These are phyloP conservation scores for Parazoanthus atlanticus DNA, from an alignment of 92 coral and sea anemone genomes.

Conservation along the genomic window DNA sequence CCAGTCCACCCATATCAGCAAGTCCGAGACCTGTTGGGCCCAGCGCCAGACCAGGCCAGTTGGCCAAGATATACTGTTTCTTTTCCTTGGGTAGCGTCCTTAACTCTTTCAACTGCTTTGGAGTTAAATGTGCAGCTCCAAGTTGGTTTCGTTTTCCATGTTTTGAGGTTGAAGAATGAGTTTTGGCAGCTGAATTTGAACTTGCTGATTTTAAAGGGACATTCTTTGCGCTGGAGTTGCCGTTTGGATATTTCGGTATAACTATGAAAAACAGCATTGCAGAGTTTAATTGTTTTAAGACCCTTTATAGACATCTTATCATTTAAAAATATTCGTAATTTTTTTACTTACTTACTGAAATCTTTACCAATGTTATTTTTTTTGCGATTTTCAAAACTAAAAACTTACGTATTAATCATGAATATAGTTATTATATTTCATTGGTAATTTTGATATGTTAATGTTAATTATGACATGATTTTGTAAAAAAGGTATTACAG, in stretches of 20 bases:
- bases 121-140: background rate
- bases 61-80: conserved; percentile 80
- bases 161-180: conserved; percentile 20
- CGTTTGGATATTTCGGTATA: conserved; percentile 28
- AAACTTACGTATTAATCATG: no score
- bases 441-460: background rate
- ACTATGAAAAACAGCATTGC: background rate
- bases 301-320: background rate
- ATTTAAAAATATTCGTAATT: no score
- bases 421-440: no score
- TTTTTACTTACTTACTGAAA: no score
- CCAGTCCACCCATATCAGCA: conserved; percentile 43
- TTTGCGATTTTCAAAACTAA: background rate
- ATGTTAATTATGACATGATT: background rate
- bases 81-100: conserved; percentile 59
- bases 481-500: no score
- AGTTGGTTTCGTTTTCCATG: conserved; percentile 9
- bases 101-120: conserved; percentile 1
- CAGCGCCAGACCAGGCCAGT: conserved; percentile 60
- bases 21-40: conserved; percentile 42
- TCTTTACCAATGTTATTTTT: background rate
- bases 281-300: background rate
- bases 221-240: background rate
- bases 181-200: background rate
- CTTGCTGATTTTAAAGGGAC: background rate